phyloP scores from a whole-genome alignment of 2,888 invertebrate genomes.

The Spilosoma lubricipeda region DNA sequence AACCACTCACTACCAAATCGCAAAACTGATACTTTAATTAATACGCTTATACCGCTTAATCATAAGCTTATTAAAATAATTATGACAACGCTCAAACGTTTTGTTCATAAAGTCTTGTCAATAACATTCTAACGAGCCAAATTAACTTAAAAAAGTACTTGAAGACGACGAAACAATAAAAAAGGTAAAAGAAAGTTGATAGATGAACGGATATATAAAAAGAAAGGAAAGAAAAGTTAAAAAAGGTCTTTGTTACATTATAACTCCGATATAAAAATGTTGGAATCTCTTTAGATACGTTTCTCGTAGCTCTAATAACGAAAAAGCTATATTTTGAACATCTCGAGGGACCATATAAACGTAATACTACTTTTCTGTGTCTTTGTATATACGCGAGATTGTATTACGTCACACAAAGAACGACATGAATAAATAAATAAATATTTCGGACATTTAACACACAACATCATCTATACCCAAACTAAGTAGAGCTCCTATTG shows the following conservation, averaged over 20 bases:
- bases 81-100: background rate
- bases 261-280: constrained; percentile 16
- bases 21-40: background rate
- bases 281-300: background rate
- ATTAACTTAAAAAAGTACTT: constrained; percentile 9
- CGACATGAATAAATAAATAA: background rate
- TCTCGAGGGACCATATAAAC: background rate
- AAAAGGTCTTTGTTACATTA: constrained; percentile 9
- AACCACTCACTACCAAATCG: background rate
- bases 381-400: no score
- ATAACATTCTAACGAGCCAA: background rate
- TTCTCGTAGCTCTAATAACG: background rate
- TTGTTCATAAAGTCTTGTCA: constrained; percentile 1
- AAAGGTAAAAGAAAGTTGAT: constrained; percentile 11
- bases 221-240: constrained; percentile 8
- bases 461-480: no score
- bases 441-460: no score
- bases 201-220: constrained; percentile 15
- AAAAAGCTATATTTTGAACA: background rate
- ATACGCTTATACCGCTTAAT: background rate
- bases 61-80: background rate
- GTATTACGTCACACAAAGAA: background rate
- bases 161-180: constrained; percentile 4
- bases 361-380: background rate
- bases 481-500: no score